These are phyloP conservation scores for Calcarius lapponicus DNA, from an alignment of 2,797 vertebrate species.

Conservation along the genomic window DNA sequence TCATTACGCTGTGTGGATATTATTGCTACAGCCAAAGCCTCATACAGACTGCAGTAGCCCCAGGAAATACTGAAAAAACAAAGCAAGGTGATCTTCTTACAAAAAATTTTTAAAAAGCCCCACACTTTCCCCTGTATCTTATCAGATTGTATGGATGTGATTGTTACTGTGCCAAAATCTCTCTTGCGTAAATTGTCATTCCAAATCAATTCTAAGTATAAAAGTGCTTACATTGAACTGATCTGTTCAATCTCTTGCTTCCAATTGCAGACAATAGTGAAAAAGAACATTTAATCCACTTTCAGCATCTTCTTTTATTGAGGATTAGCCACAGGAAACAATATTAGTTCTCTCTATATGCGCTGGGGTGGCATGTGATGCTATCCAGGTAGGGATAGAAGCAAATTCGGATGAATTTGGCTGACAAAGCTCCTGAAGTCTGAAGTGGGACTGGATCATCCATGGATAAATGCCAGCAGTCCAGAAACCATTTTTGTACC, in stretches of 20 bases:
- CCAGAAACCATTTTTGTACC: background rate
- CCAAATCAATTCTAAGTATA: constrained; percentile 35
- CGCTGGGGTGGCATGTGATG: background rate
- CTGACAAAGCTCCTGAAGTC: background rate
- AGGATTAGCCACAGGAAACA: background rate
- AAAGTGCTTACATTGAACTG: constrained; percentile 14
- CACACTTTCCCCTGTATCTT: background rate
- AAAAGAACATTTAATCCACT: background rate
- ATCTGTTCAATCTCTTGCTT: constrained; percentile 1
- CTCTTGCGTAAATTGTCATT: background rate
- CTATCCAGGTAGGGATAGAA: background rate
- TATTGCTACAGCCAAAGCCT: constrained; percentile 7
- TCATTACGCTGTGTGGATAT: background rate
- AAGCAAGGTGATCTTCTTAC: constrained; percentile 8
- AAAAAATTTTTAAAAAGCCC: background rate
- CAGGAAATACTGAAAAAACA: constrained; percentile 3
- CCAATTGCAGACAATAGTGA: background rate
- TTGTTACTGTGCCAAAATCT: background rate
- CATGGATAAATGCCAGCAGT: background rate
- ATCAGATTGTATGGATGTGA: constrained; percentile 3
- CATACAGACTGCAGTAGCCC: background rate
- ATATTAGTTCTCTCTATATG: background rate
- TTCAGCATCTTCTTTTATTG: background rate
- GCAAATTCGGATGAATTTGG: background rate
- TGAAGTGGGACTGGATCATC: background rate